Conservation (phyloP, 2,113 vertebrate species). For the Bubalus kerabau region DNA sequence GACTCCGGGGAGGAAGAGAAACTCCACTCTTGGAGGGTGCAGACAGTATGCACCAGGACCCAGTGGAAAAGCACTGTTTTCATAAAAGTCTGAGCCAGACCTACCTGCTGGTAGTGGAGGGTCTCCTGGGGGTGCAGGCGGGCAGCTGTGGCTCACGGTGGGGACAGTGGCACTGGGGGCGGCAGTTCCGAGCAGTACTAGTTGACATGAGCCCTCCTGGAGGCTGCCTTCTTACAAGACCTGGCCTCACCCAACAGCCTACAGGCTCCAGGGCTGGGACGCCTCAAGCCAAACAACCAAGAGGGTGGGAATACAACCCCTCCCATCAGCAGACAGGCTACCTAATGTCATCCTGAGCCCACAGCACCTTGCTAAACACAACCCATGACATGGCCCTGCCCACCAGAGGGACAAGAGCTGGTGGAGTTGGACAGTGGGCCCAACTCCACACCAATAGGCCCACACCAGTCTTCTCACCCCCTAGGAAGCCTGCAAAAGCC, state of each 20-base stretch:
- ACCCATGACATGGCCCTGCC: background rate
- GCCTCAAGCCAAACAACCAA: background rate
- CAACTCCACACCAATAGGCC: background rate
- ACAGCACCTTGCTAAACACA: background rate
- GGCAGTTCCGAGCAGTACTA: background rate
- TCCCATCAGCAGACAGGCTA: background rate
- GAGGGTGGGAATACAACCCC: background rate
- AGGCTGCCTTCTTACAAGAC: background rate
- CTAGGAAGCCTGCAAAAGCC: background rate
- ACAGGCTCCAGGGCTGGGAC: background rate
- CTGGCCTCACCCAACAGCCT: background rate
- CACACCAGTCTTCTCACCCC: background rate
- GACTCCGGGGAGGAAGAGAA: background rate
- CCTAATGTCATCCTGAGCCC: background rate
- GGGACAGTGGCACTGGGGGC: background rate
- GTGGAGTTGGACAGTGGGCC: background rate
- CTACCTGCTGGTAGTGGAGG: background rate
- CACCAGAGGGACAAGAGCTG: background rate
- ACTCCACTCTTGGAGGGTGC: background rate
- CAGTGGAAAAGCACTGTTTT: background rate
- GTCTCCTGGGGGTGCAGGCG: background rate
- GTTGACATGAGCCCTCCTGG: background rate
- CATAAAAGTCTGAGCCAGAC: background rate
- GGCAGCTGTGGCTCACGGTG: background rate
- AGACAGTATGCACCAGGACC: background rate